phyloP scores from a whole-genome alignment of 2,888 invertebrate genomes.

The Tryphoninae sp. region DNA sequence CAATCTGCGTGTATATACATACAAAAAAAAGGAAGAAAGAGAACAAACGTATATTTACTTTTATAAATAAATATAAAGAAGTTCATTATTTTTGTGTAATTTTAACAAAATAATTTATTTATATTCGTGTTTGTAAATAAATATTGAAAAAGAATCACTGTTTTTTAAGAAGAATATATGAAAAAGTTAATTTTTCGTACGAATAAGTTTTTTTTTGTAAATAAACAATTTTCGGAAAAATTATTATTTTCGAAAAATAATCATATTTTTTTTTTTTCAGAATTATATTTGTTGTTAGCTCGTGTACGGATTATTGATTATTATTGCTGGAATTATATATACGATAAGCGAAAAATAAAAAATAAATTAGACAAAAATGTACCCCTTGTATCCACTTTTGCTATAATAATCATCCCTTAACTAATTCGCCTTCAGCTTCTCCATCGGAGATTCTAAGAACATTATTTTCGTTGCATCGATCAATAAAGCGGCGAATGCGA shows the following conservation, averaged over 20 bases:
- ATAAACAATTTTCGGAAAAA: no score
- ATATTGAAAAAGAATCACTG: no score
- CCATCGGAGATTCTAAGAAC: not conserved
- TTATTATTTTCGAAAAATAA: no score
- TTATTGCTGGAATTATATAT: not conserved
- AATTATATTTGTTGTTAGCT: no score
- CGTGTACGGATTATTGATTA: not conserved
- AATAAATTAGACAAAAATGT: not conserved
- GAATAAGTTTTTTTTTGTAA: no score
- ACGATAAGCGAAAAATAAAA: no score
- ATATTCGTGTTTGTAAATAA: no score
- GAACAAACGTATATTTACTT: not conserved
- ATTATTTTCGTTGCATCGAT: not conserved
- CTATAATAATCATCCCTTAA: not conserved
- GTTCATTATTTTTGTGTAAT: not conserved
- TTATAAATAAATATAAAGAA: not conserved
- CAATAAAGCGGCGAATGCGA: not conserved
- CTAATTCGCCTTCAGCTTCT: not conserved
- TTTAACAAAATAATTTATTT: no score
- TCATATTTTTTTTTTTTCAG: no score
- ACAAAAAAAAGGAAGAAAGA: not conserved
- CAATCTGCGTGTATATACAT: constrained; percentile 2
- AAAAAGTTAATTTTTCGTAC: no score
- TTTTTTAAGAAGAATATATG: no score
- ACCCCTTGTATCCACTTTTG: not conserved